These are phyloP conservation scores for Ametastegia equiseti DNA, from an alignment of 2,888 invertebrate species.

Conservation along the genomic window DNA sequence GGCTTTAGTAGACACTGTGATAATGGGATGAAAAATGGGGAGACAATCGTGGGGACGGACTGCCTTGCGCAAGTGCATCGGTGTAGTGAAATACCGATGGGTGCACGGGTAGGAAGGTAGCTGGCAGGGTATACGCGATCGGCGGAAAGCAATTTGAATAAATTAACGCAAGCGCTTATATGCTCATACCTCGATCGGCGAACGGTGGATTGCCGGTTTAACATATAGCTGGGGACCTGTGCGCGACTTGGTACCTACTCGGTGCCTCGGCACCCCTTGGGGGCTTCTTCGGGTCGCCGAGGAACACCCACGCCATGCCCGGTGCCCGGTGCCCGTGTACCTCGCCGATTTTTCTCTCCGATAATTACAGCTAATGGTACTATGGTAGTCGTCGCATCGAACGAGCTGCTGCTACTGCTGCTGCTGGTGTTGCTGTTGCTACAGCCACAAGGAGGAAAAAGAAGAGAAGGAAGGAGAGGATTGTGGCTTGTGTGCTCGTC, in stretches of 20 bases:
- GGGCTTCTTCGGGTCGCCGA: conserved; percentile 48
- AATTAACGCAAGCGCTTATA: conserved; percentile 26
- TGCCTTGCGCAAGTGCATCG: no score
- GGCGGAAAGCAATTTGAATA: conserved; percentile 40
- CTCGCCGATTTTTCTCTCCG: conserved; percentile 58
- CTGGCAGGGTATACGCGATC: not conserved
- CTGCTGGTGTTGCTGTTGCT: no score
- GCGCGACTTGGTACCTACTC: not conserved
- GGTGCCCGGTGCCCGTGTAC: conserved; percentile 56
- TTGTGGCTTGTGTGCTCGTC: no score
- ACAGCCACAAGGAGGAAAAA: no score
- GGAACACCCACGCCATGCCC: conserved; percentile 70
- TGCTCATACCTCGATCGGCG: not conserved
- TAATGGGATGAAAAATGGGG: no score
- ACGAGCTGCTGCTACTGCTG: conserved; percentile 55
- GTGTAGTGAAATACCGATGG: conserved; percentile 16
- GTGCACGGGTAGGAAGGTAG: not conserved
- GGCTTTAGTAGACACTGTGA: no score
- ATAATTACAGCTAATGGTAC: conserved; percentile 72
- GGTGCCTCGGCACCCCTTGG: no score
- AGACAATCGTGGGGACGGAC: no score
- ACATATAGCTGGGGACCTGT: no score
- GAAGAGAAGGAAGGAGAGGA: no score
- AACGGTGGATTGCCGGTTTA: no score
- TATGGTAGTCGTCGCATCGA: conserved; percentile 55